These are phyloP conservation scores for Euplagia quadripunctaria DNA, from an alignment of 2,888 invertebrate species.

Conservation along the genomic window DNA sequence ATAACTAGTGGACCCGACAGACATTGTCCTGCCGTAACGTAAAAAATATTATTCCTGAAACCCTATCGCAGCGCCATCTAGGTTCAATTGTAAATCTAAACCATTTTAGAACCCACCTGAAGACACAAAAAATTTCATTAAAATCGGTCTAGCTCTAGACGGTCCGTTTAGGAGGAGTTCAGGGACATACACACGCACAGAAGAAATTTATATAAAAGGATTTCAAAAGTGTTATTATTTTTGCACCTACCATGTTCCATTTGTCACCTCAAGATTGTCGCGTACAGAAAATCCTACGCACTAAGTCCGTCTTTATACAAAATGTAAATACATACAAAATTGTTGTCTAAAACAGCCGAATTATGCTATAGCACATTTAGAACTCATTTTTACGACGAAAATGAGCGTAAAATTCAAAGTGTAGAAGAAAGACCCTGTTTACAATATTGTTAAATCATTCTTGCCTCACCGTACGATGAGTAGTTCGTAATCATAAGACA, in stretches of 20 bases:
- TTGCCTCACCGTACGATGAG: slow-evolving; percentile 3
- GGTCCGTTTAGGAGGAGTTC: too few relatives aligned
- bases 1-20: too few relatives aligned
- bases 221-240: background rate
- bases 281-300: background rate
- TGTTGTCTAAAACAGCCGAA: too few relatives aligned
- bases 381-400: background rate
- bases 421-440: background rate
- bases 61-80: too few relatives aligned
- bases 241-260: background rate
- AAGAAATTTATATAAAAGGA: too few relatives aligned
- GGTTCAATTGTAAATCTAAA: too few relatives aligned
- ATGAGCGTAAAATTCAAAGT: background rate
- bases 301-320: background rate
- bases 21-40: too few relatives aligned
- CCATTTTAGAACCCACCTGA: too few relatives aligned
- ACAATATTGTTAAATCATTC: slow-evolving; percentile 5
- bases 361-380: background rate
- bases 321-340: background rate
- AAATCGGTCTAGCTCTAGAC: too few relatives aligned
- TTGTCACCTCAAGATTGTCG: background rate
- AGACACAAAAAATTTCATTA: too few relatives aligned
- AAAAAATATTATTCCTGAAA: too few relatives aligned
- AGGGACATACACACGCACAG: too few relatives aligned
- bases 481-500: slow-evolving; percentile 30